Evolutionary conservation across 37 sponge, comb jelly and placozoan genomes (phyloP), one percentile per base, ranked within the genome.

Genomic region (Aplysina aerophoba): DNA sequence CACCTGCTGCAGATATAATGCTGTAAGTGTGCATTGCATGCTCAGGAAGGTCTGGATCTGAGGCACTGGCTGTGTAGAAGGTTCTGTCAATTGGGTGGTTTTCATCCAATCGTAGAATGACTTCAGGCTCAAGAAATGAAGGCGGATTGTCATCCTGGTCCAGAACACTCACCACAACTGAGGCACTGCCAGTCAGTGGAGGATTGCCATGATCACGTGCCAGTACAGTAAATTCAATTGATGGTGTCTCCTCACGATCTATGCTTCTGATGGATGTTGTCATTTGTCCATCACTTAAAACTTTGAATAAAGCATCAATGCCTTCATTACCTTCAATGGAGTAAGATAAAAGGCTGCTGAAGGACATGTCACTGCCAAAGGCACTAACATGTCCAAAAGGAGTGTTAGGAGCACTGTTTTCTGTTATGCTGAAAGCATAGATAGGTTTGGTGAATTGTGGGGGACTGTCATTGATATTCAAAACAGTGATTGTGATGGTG

Each of bases 381-480:
- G 89, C 93, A n/a, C 66, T 58, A 1, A 92, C 87, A 15, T 39
- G 57, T 4, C 86, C 31, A 0, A 92, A 56, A 0, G 20, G 15
- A 16, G 50, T 16, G 27, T 81, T 59, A 4, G 55, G 21, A 1
- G 24, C 28, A 0, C 22, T 50, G 33, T 58, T 66, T 44, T 92
- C 93, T 12, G 81, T 34, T 15, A 89, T 40, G 0, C 56, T 81
- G 39, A 53, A 78, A 22, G 55, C 15, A 63, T 92, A 92, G 40
- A 0, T 24, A 11, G 55, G 37, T 81, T 61, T 80, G 15, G 33
- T 62, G 38, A 92, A 92, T 22, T 40, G 8, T 22, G 93, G 93
- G 0, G 83, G 27, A 30, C 84, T 88, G 77, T 92, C 93, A 68
- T 87, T 92, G 81, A 86, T 73, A 34, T 92, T 87, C n/a, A 86